phyloP scores from a whole-genome alignment of 2,113 vertebrate species.

The Syrrhaptes paradoxus region DNA sequence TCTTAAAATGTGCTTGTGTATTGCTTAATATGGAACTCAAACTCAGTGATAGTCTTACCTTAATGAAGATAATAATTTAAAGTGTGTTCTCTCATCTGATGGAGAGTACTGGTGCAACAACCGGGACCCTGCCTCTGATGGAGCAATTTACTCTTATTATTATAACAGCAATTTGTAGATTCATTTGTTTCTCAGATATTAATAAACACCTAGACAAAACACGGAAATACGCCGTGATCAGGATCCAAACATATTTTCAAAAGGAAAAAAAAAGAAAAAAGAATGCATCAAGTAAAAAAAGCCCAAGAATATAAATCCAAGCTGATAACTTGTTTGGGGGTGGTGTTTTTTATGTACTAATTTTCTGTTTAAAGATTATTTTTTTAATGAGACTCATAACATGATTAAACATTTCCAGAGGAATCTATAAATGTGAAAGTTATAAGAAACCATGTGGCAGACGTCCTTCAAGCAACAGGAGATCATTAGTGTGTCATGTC shows the following conservation, averaged over 20 bases:
- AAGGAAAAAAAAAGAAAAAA: not conserved
- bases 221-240: not conserved
- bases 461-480: not conserved
- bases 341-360: not conserved
- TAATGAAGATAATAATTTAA: not conserved
- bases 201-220: not conserved
- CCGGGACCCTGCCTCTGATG: not conserved
- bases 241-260: not conserved
- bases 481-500: not conserved
- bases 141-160: not conserved
- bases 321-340: fast-evolving
- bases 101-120: not conserved
- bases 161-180: not conserved
- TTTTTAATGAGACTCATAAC: not conserved
- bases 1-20: not conserved
- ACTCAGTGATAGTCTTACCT: not conserved
- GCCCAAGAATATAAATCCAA: fast-evolving
- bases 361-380: not conserved
- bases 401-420: not conserved
- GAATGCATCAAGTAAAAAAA: not conserved
- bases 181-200: not conserved
- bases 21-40: not conserved
- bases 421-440: not conserved
- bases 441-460: not conserved
- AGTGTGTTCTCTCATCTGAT: not conserved